phyloP scores from a whole-genome alignment of 2,113 vertebrate genomes.

The Saimiri boliviensis region DNA sequence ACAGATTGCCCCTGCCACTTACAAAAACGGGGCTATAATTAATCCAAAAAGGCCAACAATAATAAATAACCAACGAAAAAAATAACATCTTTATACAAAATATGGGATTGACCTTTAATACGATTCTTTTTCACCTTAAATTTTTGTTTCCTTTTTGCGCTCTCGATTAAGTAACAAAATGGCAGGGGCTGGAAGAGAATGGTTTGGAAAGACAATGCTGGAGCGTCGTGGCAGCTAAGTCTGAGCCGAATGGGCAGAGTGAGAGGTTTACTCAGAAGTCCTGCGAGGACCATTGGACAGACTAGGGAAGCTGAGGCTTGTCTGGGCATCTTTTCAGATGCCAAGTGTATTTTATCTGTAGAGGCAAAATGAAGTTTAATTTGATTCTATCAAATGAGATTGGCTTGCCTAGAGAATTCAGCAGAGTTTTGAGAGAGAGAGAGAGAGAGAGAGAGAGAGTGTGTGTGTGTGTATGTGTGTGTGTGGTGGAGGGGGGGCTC shows the following conservation, averaged over 20 bases:
- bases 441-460: no score
- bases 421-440: not conserved
- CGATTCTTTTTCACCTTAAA: not conserved
- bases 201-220: not conserved
- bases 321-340: not conserved
- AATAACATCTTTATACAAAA: conserved; percentile 6
- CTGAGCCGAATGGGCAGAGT: accelerated
- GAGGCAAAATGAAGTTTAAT: not conserved
- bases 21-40: not conserved
- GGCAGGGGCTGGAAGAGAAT: not conserved
- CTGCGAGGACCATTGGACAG: not conserved
- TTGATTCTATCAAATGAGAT: not conserved
- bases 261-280: not conserved
- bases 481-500: not conserved
- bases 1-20: conserved; percentile 52
- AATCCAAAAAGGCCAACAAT: not conserved
- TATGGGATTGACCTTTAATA: not conserved
- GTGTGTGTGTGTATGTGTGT: not conserved
- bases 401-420: not conserved
- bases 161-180: not conserved
- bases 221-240: accelerated
- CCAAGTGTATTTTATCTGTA: not conserved
- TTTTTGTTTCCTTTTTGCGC: not conserved
- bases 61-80: not conserved
- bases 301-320: not conserved